Evolutionary conservation across 2,113 vertebrate genomes (phyloP).

Genomic region (Ictalurus punctatus): DNA sequence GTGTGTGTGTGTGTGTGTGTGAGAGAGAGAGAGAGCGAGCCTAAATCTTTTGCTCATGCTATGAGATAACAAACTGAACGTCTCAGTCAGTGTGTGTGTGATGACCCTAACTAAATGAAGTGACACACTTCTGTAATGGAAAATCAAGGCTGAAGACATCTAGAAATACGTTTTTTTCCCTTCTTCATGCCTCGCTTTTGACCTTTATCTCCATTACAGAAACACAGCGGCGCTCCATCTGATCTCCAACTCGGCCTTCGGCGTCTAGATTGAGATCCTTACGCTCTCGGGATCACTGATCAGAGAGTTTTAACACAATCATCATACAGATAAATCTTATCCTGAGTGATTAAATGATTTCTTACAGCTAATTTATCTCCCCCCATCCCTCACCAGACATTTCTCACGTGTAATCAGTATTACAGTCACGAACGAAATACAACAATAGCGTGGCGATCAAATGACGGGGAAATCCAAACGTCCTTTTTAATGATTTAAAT

Average conservation of each 20-base stretch:
- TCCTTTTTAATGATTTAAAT: not conserved
- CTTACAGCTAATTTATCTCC: not conserved
- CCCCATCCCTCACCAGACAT: no score
- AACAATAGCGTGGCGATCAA: no score
- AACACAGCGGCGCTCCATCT: not conserved
- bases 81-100: no score
- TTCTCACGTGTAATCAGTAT: no score
- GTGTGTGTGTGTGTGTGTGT: conserved; percentile 20
- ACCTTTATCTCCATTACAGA: not conserved
- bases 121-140: not conserved
- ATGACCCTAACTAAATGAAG: not conserved
- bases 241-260: not conserved
- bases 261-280: no score
- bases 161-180: not conserved
- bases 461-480: not conserved
- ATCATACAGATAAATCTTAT: not conserved
- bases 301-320: no score
- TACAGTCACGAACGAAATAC: no score
- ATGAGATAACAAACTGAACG: no score
- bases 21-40: not conserved
- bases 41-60: not conserved
- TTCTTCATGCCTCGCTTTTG: not conserved
- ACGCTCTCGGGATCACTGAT: not conserved
- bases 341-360: not conserved
- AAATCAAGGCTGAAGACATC: not conserved